phyloP scores from a whole-genome alignment of 1,140 invertebrate genomes.

The Mercenaria mercenaria region DNA sequence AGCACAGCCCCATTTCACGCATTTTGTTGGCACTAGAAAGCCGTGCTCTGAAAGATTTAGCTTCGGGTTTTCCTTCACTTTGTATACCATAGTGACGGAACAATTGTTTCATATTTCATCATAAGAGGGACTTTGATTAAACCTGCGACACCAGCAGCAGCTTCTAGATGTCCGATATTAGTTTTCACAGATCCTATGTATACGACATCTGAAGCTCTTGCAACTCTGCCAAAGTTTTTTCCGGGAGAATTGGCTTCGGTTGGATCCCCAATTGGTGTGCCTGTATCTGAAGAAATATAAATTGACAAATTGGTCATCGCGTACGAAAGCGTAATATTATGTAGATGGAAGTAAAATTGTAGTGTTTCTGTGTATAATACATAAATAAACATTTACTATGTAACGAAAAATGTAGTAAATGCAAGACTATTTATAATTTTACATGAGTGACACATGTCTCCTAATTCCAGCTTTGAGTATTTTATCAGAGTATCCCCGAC shows the following conservation, averaged over 20 bases:
- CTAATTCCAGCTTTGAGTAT: too few species aligned
- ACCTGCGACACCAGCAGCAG: slow-evolving; percentile 95
- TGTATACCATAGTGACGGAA: slow-evolving; percentile 68
- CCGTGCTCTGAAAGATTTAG: slow-evolving; percentile 56
- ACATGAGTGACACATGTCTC: too few species aligned
- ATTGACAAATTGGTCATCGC: not conserved
- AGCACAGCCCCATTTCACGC: slow-evolving; percentile 12
- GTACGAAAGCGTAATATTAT: not conserved
- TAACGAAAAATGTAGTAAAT: too few species aligned
- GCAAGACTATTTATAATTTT: too few species aligned
- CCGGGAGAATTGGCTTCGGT: slow-evolving; percentile 65
- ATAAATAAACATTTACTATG: too few species aligned
- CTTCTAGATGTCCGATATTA: slow-evolving; percentile 89
- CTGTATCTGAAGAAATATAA: slow-evolving; percentile 60
- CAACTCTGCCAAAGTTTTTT: slow-evolving; percentile 24
- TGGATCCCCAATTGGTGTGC: slow-evolving; percentile 73
- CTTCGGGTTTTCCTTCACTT: slow-evolving; percentile 59
- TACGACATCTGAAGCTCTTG: not conserved
- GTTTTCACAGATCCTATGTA: slow-evolving; percentile 73
- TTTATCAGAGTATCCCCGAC: too few species aligned
- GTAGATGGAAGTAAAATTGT: not conserved
- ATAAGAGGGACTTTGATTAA: slow-evolving; percentile 90
- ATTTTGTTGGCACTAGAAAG: slow-evolving; percentile 52
- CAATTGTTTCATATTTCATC: slow-evolving; percentile 70
- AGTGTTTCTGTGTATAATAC: not conserved